Conservation (phyloP, 92 coral and sea anemone species). For the Actinernus sp. region DNA sequence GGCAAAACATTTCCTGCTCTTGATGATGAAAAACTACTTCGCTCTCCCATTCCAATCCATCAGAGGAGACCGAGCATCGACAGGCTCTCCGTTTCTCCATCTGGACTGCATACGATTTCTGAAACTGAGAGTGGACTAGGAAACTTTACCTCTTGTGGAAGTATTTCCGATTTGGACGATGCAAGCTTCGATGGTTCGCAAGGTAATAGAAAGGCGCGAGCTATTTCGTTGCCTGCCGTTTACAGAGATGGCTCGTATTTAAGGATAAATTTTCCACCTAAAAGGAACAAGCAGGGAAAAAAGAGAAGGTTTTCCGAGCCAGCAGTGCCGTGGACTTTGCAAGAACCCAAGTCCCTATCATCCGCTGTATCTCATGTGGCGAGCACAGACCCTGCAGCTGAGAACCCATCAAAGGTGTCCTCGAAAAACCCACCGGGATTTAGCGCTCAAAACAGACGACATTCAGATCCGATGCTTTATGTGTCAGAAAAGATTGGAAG, state of each 20-base stretch:
- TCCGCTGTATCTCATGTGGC: background rate
- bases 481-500: background rate
- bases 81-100: background rate
- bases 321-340: slow-evolving; percentile 28
- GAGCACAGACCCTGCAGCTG: background rate
- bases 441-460: background rate
- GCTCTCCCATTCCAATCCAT: background rate
- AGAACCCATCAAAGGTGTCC: background rate
- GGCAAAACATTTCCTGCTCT: background rate
- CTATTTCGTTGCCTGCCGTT: slow-evolving; percentile 76
- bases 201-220: slow-evolving; percentile 33
- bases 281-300: background rate
- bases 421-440: background rate
- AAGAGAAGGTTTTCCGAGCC: slow-evolving; percentile 35
- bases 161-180: background rate
- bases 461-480: background rate
- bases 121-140: background rate
- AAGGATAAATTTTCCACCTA: slow-evolving; percentile 42
- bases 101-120: background rate
- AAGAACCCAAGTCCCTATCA: background rate
- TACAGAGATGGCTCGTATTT: slow-evolving; percentile 86
- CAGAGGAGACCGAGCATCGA: background rate
- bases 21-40: background rate
- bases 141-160: too few relatives aligned
- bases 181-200: background rate